Evolutionary conservation across 2,888 invertebrate species (phyloP).

Genomic region (Hedya salicella): DNA sequence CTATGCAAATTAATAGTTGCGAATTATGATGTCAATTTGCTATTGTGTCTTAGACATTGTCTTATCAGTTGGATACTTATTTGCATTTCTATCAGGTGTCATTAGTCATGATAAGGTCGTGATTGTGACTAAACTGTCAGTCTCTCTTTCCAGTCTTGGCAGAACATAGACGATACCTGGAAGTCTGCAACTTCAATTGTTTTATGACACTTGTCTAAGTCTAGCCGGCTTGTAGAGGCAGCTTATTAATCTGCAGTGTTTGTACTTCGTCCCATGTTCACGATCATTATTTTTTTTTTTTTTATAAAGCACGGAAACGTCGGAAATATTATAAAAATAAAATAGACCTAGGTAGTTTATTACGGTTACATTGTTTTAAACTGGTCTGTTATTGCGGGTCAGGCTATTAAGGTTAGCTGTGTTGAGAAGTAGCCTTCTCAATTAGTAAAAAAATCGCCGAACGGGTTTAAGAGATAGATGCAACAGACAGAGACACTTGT

Average conservation of each 20-base stretch:
- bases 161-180: conserved; percentile 61
- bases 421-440: too few relatives aligned
- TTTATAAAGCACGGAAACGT: too few relatives aligned
- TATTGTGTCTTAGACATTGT: conserved; percentile 47
- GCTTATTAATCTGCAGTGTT: conserved; percentile 22
- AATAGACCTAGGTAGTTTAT: too few relatives aligned
- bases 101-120: conserved; percentile 28
- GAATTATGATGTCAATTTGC: conserved; percentile 52
- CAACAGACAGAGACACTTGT: too few relatives aligned
- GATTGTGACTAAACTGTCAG: conserved; percentile 16
- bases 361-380: too few relatives aligned
- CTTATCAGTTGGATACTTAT: conserved; percentile 33
- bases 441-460: too few relatives aligned
- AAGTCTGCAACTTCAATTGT: conserved; percentile 63
- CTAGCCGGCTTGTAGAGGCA: conserved; percentile 61
- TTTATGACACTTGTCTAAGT: conserved; percentile 67
- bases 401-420: too few relatives aligned
- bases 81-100: conserved; percentile 26
- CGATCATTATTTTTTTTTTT: too few relatives aligned
- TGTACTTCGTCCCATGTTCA: conserved; percentile 33
- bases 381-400: too few relatives aligned
- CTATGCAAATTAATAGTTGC: conserved; percentile 56
- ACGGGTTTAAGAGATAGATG: too few relatives aligned
- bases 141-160: conserved; percentile 45
- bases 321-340: too few relatives aligned